Percentiles rank a stretch among this genome's conserved stretches.
phyloP scores from a whole-genome alignment of 64 coral and sea anemone species.

The Montipora foliosa region DNA sequence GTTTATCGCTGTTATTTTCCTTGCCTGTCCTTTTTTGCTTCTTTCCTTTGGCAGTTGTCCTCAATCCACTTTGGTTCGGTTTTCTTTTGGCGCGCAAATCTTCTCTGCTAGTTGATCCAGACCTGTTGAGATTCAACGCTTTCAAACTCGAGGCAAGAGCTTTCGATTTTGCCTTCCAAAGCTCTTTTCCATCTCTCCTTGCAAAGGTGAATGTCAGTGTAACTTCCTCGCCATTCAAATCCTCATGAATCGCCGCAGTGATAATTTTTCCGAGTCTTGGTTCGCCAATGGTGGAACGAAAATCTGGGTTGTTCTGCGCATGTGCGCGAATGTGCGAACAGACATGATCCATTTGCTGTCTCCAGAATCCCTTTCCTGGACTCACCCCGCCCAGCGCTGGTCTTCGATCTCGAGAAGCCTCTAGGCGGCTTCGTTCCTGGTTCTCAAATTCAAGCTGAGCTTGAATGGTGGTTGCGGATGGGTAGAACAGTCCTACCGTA shows the following conservation, averaged over 20 bases:
- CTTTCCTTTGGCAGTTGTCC: constrained; percentile 53
- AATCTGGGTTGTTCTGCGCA: constrained; percentile 95
- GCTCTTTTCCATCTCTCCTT: constrained; percentile 78
- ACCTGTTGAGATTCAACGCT: constrained; percentile 70
- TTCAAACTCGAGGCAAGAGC: constrained; percentile 75
- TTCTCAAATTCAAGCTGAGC: constrained; percentile 77
- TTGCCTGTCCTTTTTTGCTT: constrained; percentile 55
- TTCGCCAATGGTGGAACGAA: constrained; percentile 89
- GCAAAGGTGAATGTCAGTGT: constrained; percentile 92
- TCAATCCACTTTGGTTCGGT: constrained; percentile 56
- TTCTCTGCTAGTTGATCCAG: constrained; percentile 56
- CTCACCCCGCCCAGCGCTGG: constrained; percentile 85
- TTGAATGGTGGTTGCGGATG: constrained; percentile 81
- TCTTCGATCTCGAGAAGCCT: constrained; percentile 82
- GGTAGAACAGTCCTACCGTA: constrained; percentile 96
- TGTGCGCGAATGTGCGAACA: constrained; percentile 95
- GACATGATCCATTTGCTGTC: constrained; percentile 98
- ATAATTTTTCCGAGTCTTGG: constrained; percentile 92
- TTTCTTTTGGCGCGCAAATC: constrained; percentile 64
- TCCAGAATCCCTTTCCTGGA: constrained; percentile 96
- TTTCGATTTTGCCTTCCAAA: constrained; percentile 83
- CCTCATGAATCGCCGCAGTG: constrained; percentile 86
- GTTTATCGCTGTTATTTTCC: constrained; percentile 61
- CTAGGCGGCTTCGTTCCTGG: constrained; percentile 81
- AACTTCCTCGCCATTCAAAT: constrained; percentile 91